Base-by-base conservation (phyloP, 2,888 invertebrate species). In the Plusia festucae region DNA sequence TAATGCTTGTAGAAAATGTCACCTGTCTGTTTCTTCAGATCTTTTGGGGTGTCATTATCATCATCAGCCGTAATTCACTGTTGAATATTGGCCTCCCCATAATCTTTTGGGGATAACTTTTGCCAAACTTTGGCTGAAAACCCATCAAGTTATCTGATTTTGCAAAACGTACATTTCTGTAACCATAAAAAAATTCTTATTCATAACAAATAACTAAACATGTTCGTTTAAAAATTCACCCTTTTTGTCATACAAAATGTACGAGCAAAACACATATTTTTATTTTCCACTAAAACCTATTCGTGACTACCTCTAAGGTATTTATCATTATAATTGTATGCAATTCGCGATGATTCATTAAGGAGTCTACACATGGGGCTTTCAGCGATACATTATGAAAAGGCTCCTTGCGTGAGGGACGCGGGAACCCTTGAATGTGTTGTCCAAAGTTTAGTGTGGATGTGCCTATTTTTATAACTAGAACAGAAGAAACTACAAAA, bases 381-480 rank as follows among this genome's bases (percentile, higher is more conserved):
- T 91, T 90, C 88, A 89, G 91, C 87, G 86, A 91, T 92, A 88
- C 90, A 91, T 92, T 90, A 91, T 91, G 88, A 88, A 90, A 85
- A 86, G 88, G 84, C 80, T 86, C 82, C 82, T 93, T 86, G 93
- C 93, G 93, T 92, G 93, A 89, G 76, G 81, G 78, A 79, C 89
- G 91, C 90, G 92, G 91, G 91, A 92, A 91, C 82, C 79, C 80
- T 79, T 85, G 88, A 86, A 86, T 88, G 84, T 83, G 78, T 72
- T 70, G 67, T 51, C 53, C 65, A 16, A 24, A 63, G 72, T 0
- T 0, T 78, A 81, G 40, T 82, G 72, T 86, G 85, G 91, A 90
- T 74, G 77, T 40, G 72, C 32, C 72, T 57, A 65, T 53, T 22
- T 18, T 9, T 24, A n/a, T n/a, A n/a, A n/a, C n/a, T n/a, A n/a